These are phyloP conservation scores for Otolemur garnettii DNA, from an alignment of 2,113 vertebrate genomes.

Conservation along the genomic window DNA sequence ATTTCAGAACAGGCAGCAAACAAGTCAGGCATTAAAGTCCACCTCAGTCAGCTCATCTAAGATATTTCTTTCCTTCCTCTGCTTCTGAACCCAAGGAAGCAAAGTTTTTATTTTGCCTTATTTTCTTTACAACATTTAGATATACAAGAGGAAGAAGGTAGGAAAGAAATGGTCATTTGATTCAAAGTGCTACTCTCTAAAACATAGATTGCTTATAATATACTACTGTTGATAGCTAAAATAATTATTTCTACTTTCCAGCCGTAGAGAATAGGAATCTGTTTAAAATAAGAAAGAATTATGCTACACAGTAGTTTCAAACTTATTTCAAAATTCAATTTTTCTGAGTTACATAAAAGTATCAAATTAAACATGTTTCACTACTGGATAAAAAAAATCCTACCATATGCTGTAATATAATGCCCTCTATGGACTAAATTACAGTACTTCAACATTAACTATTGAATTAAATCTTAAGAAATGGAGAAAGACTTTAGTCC, in stretches of 20 bases:
- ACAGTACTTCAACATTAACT: slow-evolving; percentile 71
- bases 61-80: background rate
- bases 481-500: slow-evolving; percentile 17
- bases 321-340: slow-evolving; percentile 50
- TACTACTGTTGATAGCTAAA: slow-evolving; percentile 7
- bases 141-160: background rate
- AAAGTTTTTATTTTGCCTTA: background rate
- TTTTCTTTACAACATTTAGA: slow-evolving; percentile 41
- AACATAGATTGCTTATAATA: background rate
- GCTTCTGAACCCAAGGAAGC: slow-evolving; percentile 40
- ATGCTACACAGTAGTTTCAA: background rate
- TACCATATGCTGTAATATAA: slow-evolving; percentile 66
- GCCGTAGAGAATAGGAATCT: background rate
- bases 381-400: slow-evolving; percentile 9
- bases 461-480: slow-evolving; percentile 43
- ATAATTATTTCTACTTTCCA: slow-evolving; percentile 3
- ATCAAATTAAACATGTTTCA: slow-evolving; percentile 22
- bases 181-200: slow-evolving; percentile 27
- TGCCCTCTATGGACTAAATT: slow-evolving; percentile 80
- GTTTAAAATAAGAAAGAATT: background rate
- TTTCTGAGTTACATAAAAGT: slow-evolving; percentile 10
- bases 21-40: background rate
- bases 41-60: background rate
- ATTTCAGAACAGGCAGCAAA: background rate
- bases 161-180: background rate